Percentiles rank a stretch among this genome's conserved stretches.
These are phyloP conservation scores for Ephestia elutella DNA, from an alignment of 1,140 invertebrate species.

Conservation along the genomic window DNA sequence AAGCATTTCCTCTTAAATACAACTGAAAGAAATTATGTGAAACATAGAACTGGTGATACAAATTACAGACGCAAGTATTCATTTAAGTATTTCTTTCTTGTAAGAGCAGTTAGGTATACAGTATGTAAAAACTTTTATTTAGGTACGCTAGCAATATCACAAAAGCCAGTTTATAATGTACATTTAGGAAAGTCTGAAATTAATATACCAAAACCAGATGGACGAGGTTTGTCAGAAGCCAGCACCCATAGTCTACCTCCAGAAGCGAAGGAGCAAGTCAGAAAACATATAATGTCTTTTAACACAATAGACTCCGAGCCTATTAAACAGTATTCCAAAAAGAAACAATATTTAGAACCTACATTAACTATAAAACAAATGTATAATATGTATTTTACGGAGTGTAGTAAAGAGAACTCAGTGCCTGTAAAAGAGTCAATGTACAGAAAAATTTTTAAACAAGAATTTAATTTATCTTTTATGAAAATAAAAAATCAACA, in stretches of 20 bases:
- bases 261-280: constrained; percentile 55
- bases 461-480: constrained; percentile 71
- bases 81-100: constrained; percentile 64
- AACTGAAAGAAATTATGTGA: constrained; percentile 51
- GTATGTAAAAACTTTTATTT: constrained; percentile 69
- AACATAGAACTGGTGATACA: constrained; percentile 33
- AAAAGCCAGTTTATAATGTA: constrained; percentile 65
- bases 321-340: constrained; percentile 58
- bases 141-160: constrained; percentile 64
- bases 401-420: constrained; percentile 50
- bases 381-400: constrained; percentile 62
- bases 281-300: constrained; percentile 57
- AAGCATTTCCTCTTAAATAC: constrained; percentile 62
- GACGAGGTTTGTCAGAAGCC: constrained; percentile 47
- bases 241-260: constrained; percentile 49
- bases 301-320: constrained; percentile 52
- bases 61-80: constrained; percentile 49
- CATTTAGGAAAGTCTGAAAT: constrained; percentile 60
- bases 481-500: constrained; percentile 55
- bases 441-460: constrained; percentile 69
- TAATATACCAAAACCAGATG: constrained; percentile 64
- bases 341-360: constrained; percentile 64
- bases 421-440: constrained; percentile 65
- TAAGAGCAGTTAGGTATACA: constrained; percentile 45
- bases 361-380: constrained; percentile 69